Percentiles rank a stretch among this genome's conserved stretches.
Conservation (phyloP, 1,140 invertebrate genomes). For the Rhagoletis zephyria region DNA sequence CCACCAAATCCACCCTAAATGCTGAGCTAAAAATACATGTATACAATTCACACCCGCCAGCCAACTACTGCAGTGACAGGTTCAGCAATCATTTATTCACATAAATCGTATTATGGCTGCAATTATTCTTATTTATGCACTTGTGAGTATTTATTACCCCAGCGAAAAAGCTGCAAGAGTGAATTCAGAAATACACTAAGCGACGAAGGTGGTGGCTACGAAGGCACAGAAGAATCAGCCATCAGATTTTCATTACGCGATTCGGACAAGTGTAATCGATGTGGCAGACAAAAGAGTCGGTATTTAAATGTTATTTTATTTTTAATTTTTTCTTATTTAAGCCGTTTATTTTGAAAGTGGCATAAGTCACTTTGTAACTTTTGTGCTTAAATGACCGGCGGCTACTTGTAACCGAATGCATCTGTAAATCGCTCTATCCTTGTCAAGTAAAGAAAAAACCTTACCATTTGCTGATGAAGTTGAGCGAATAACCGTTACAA, state of each 20-base stretch:
- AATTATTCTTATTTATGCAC: conserved; percentile 38
- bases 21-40: not conserved
- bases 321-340: not conserved
- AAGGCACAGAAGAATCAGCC: not conserved
- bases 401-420: no score
- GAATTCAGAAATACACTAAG: not conserved
- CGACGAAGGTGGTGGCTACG: not conserved
- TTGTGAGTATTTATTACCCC: not conserved
- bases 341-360: not conserved
- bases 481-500: no score
- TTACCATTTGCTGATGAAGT: not conserved
- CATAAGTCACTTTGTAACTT: not conserved
- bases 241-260: not conserved
- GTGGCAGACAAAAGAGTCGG: not conserved
- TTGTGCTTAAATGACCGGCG: no score
- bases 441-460: no score
- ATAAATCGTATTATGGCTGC: conserved; percentile 30
- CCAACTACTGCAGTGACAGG: not conserved
- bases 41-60: not conserved
- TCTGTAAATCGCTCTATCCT: no score
- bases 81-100: conserved; percentile 47
- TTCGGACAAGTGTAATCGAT: not conserved
- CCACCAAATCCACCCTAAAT: conserved; percentile 17
- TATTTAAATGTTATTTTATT: conserved; percentile 3
- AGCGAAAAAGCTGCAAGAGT: not conserved